phyloP scores from a whole-genome alignment of 2,113 vertebrate species.

The Epinephelus lanceolatus region DNA sequence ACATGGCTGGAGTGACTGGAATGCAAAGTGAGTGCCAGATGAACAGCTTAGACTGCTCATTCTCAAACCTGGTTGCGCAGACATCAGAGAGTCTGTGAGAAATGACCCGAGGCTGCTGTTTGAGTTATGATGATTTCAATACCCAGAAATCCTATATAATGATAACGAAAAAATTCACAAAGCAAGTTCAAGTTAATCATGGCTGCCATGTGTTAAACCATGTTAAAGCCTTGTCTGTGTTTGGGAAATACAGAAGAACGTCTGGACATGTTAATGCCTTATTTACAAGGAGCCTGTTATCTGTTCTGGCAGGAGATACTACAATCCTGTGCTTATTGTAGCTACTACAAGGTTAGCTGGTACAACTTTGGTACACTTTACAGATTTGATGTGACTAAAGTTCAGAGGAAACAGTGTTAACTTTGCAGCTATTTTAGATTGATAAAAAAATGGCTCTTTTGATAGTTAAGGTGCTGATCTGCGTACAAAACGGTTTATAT shows the following conservation, averaged over 20 bases:
- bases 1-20: slow-evolving; percentile 10
- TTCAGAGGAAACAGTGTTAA: too few relatives aligned
- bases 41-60: background rate
- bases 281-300: background rate
- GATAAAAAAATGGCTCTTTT: too few relatives aligned
- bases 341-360: background rate
- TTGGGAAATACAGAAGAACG: background rate
- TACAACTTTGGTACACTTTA: background rate
- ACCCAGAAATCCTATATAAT: background rate
- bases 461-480: too few relatives aligned
- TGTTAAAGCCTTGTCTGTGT: background rate
- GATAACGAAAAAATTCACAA: background rate
- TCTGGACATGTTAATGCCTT: background rate
- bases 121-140: background rate
- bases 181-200: background rate
- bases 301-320: background rate
- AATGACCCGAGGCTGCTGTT: background rate
- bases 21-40: slow-evolving; percentile 29
- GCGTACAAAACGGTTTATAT: too few relatives aligned
- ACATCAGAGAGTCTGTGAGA: background rate
- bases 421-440: too few relatives aligned
- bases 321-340: background rate
- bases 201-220: background rate
- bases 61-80: background rate
- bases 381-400: too few relatives aligned